Evolutionary conservation across 2,888 invertebrate species (phyloP).

Genomic region (Macaria notata): DNA sequence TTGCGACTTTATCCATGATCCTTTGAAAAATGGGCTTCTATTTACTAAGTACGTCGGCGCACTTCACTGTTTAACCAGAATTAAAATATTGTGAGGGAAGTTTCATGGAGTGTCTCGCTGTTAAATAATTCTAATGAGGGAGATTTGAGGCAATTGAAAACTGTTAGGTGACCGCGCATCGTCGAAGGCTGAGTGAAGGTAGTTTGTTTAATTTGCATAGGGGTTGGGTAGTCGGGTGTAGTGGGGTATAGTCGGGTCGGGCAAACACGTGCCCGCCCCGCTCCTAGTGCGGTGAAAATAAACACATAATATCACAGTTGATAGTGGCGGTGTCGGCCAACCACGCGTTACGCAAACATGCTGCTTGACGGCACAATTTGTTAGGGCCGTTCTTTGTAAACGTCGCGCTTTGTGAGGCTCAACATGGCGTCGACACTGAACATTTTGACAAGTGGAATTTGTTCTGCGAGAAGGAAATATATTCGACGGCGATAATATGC

Average conservation of each 20-base stretch:
- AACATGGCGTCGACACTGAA: constrained; percentile 74
- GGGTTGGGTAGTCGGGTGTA: constrained; percentile 2
- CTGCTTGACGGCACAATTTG: constrained; percentile 73
- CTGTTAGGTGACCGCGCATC: constrained; percentile 41
- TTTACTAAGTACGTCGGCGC: constrained; percentile 1
- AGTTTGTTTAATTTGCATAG: constrained; percentile 27
- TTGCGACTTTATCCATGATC: constrained; percentile 17
- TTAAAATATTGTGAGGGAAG: neutral
- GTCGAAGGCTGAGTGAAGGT: constrained; percentile 20
- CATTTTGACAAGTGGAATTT: constrained; percentile 77
- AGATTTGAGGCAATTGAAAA: constrained; percentile 51
- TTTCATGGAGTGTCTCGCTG: constrained; percentile 16
- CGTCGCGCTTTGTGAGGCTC: constrained; percentile 73
- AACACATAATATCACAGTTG: constrained; percentile 53
- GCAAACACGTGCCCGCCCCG: constrained; percentile 22
- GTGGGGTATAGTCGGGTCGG: constrained; percentile 2
- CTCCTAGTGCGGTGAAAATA: constrained; percentile 42
- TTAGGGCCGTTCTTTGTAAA: constrained; percentile 73
- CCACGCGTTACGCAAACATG: constrained; percentile 63
- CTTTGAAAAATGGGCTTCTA: constrained; percentile 12
- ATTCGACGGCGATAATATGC: constrained; percentile 47
- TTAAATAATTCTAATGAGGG: constrained; percentile 56
- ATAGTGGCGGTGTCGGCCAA: constrained; percentile 55
- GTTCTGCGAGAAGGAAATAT: constrained; percentile 60
- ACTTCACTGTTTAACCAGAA: too few relatives aligned